phyloP scores from a whole-genome alignment of 1,140 invertebrate species.

The Procambarus clarkii region DNA sequence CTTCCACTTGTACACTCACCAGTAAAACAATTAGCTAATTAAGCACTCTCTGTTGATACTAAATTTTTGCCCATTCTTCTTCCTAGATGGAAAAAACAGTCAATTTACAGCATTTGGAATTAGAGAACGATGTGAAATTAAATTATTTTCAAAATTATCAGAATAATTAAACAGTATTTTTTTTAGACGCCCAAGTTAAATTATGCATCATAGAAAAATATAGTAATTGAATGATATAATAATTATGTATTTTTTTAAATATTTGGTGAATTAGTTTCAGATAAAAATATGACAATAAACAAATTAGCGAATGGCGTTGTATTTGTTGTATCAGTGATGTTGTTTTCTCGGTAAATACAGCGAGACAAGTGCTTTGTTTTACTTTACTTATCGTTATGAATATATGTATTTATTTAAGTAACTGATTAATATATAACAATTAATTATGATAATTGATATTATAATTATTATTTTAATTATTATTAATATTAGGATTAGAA shows the following conservation, averaged over 20 bases:
- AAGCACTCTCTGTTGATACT: not conserved
- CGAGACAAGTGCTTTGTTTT: no score
- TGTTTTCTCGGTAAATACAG: no score
- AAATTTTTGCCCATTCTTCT: not conserved
- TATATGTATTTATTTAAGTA: no score
- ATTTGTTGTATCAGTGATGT: no score
- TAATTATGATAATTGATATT: no score
- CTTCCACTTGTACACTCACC: not conserved
- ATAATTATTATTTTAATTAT: no score
- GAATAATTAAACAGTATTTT: not conserved
- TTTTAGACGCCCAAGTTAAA: not conserved
- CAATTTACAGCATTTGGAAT: not conserved
- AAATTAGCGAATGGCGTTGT: not conserved
- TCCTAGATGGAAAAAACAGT: not conserved
- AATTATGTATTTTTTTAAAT: not conserved
- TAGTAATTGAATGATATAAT: not conserved
- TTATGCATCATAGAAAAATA: not conserved
- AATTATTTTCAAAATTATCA: not conserved
- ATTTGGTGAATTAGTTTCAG: not conserved
- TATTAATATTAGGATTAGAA: no score
- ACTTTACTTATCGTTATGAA: no score
- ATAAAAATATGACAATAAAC: not conserved
- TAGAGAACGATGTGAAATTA: not conserved
- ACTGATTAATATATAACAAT: no score
- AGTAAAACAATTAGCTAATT: not conserved